phyloP scores from a whole-genome alignment of 2,113 vertebrate species.

The Reinhardtius hippoglossoides region DNA sequence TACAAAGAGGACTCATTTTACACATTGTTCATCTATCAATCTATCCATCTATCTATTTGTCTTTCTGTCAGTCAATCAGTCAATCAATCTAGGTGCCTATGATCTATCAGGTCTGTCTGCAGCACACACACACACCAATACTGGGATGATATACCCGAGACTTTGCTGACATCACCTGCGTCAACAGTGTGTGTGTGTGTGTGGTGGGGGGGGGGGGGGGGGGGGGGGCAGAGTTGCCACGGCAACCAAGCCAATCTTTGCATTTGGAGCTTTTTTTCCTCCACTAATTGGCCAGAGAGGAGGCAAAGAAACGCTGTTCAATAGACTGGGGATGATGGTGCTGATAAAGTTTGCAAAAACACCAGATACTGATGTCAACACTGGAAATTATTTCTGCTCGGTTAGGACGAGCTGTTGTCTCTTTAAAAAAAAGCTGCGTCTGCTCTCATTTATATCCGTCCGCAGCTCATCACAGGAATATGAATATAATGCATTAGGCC shows the following conservation, averaged over 20 bases:
- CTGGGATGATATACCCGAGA: slow-evolving; percentile 18
- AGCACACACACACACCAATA: slow-evolving; percentile 10
- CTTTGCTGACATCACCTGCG: slow-evolving; percentile 62
- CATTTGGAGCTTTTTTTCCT: slow-evolving; percentile 27
- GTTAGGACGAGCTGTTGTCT: not conserved
- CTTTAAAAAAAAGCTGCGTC: not conserved
- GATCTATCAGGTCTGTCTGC: not conserved
- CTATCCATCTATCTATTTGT: not conserved
- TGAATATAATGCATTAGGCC: no score
- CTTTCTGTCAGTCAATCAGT: no score
- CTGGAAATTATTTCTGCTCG: not conserved
- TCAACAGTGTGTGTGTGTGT: no score
- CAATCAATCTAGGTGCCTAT: not conserved
- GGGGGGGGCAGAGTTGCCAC: slow-evolving; percentile 64
- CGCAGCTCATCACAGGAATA: no score
- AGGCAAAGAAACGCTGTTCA: not conserved
- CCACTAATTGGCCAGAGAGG: slow-evolving; percentile 7
- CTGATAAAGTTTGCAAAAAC: slow-evolving; percentile 26
- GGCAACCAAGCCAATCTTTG: slow-evolving; percentile 55
- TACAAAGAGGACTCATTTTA: not conserved
- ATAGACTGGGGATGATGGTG: not conserved
- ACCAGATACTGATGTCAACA: not conserved
- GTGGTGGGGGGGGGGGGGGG: no score
- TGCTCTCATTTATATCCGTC: no score
- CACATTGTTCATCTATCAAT: not conserved